These are phyloP conservation scores for Phalacrocorax carbo DNA, from an alignment of 2,113 vertebrate species.

Conservation along the genomic window DNA sequence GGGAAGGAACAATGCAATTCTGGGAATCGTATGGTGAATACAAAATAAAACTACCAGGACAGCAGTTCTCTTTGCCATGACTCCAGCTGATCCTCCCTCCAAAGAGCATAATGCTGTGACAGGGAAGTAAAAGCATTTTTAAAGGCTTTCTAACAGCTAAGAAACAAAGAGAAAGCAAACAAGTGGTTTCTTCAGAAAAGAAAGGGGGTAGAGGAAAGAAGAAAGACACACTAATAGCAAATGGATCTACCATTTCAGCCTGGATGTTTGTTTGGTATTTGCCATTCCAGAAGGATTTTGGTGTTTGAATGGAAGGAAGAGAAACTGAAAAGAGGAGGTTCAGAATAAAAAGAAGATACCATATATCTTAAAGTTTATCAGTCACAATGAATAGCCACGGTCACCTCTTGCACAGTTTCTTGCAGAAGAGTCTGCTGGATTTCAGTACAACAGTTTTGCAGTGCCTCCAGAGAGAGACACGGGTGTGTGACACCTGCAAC, in stretches of 20 bases:
- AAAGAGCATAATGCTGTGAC: slow-evolving; percentile 37
- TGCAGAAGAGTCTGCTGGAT: neutral
- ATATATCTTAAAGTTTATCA: neutral
- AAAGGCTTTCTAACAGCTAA: slow-evolving; percentile 43
- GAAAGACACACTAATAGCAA: neutral
- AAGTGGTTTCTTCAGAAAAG: slow-evolving; percentile 19
- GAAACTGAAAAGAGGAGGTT: neutral
- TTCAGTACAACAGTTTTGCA: rapidly evolving
- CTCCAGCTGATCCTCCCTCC: slow-evolving; percentile 57
- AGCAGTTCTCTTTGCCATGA: slow-evolving; percentile 59
- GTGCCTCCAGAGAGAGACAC: neutral
- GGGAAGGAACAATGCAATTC: slow-evolving; percentile 60
- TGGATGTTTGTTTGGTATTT: neutral
- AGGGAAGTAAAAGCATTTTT: slow-evolving; percentile 49
- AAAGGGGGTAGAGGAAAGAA: neutral
- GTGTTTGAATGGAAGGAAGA: neutral
- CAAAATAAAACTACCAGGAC: slow-evolving; percentile 53
- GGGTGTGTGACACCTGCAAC: neutral
- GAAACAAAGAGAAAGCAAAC: slow-evolving; percentile 58
- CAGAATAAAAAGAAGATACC: neutral
- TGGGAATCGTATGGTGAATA: slow-evolving; percentile 44
- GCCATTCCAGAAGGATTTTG: neutral
- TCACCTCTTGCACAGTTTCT: neutral
- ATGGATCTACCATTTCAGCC: neutral
- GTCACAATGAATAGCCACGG: neutral